These are phyloP conservation scores for Sparidentex hasta DNA, from an alignment of 2,797 vertebrate species.

Conservation along the genomic window DNA sequence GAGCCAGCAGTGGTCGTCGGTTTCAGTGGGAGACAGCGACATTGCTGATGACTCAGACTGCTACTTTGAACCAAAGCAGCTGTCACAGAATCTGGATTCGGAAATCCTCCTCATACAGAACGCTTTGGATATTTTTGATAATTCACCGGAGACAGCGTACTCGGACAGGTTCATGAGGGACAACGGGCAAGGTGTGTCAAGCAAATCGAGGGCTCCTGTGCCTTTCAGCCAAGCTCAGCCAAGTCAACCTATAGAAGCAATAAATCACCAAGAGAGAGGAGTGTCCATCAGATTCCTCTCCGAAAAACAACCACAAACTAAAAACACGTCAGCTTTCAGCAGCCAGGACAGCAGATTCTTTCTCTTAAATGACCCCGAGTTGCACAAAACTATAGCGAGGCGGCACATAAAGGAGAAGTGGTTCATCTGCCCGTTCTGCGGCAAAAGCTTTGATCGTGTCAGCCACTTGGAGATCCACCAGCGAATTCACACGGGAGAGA, in stretches of 20 bases:
- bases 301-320: slow-evolving; percentile 59
- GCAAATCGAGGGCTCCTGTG: slow-evolving; percentile 51
- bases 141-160: slow-evolving; percentile 60
- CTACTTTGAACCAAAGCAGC: slow-evolving; percentile 68
- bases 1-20: slow-evolving; percentile 67
- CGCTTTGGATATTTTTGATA: slow-evolving; percentile 75
- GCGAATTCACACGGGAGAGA: slow-evolving; percentile 87
- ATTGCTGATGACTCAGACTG: slow-evolving; percentile 65
- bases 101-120: slow-evolving; percentile 81
- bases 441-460: slow-evolving; percentile 87
- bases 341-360: slow-evolving; percentile 63
- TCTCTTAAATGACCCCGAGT: slow-evolving; percentile 59
- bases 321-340: slow-evolving; percentile 42
- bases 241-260: slow-evolving; percentile 49
- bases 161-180: slow-evolving; percentile 56
- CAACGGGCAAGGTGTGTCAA: slow-evolving; percentile 40
- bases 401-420: slow-evolving; percentile 81
- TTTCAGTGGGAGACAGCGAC: slow-evolving; percentile 68
- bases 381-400: slow-evolving; percentile 48
- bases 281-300: slow-evolving; percentile 55
- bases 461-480: slow-evolving; percentile 88
- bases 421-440: slow-evolving; percentile 87
- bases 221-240: slow-evolving; percentile 54
- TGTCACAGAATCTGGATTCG: slow-evolving; percentile 69
- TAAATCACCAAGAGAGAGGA: slow-evolving; percentile 52